phyloP scores from a whole-genome alignment of 1,140 invertebrate species.

The Polypedilum pembai region DNA sequence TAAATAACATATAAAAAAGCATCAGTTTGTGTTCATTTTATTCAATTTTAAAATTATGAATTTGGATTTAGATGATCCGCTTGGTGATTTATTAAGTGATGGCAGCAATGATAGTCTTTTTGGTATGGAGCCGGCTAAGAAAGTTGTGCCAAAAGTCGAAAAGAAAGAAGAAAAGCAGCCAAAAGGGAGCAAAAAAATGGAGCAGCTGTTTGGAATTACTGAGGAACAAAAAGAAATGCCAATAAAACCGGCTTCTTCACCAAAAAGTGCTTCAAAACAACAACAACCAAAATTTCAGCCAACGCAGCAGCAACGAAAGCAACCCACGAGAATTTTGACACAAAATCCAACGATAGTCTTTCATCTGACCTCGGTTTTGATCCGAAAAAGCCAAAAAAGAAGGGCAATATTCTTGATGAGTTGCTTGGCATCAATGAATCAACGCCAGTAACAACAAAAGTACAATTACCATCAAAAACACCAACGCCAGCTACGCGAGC shows the following conservation, averaged over 20 bases:
- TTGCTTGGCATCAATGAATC: conserved; percentile 31
- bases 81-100: conserved; percentile 44
- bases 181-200: conserved; percentile 36
- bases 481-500: conserved; percentile 34
- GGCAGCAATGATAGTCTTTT: conserved; percentile 49
- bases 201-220: conserved; percentile 41
- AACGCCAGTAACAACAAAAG: conserved; percentile 23
- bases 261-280: conserved; percentile 27
- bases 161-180: conserved; percentile 30
- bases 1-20: neutral
- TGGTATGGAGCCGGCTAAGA: conserved; percentile 38
- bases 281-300: conserved; percentile 24
- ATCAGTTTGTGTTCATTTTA: neutral
- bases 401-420: conserved; percentile 33
- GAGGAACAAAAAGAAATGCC: conserved; percentile 31
- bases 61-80: conserved; percentile 42
- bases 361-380: conserved; percentile 40
- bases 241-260: conserved; percentile 31
- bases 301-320: neutral
- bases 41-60: conserved; percentile 34
- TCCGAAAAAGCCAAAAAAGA: conserved; percentile 40
- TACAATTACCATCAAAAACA: conserved; percentile 27
- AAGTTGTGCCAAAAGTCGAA: conserved; percentile 30
- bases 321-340: conserved; percentile 32
- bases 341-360: conserved; percentile 35